Base-by-base conservation (phyloP, 2,888 invertebrate genomes). In the Sycophila texana region DNA sequence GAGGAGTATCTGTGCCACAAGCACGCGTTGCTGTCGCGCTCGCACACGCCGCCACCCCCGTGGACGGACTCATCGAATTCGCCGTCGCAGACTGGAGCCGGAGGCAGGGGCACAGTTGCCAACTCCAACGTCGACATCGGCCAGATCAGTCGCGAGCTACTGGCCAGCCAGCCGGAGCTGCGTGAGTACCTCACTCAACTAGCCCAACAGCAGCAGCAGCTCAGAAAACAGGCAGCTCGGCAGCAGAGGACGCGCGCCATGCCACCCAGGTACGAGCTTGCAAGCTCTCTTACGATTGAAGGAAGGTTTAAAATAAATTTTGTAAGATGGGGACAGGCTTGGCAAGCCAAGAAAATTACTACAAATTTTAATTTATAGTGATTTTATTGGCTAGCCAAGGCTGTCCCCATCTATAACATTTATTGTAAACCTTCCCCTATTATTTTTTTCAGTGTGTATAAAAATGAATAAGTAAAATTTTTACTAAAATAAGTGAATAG, bases 11-110 rank as follows among this genome's bases (percentile, higher is more conserved):
- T 90, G 55, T 86, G 85, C 73, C 89, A 88, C 83, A 88, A 88
- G 61, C 87, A 87, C 82, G 86, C 87, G 57, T 85, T 88, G 85
- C 80, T 87, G 30, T 85, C 88, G 7, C 90, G 90, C n/a, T 90
- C 90, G 13, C 89, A 88, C 68, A 90, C 90, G 13, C 90, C 90
- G 4, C 90, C 90, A 0, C 90, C 90, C 4, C 89, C 90, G 0
- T 90, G 90, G 90, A 87, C 90, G 47, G 89, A 90, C 58, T 86
- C 89, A 1, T 78, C 84, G 26, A 66, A n/a, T 53, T n/a, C 53
- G 16, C 4, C 70, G n/a, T 12, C 67, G 14, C 1, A 26, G 13
- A 51, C 51, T 58, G 73, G 58, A 68, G 39, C 18, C 16, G 63
- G 30, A 10, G 39, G 47, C 12, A 30, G 16, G n/a, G 79, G 49